Evolutionary conservation across 92 coral and sea anemone genomes (phyloP).

Genomic region (Palythoa grandis): DNA sequence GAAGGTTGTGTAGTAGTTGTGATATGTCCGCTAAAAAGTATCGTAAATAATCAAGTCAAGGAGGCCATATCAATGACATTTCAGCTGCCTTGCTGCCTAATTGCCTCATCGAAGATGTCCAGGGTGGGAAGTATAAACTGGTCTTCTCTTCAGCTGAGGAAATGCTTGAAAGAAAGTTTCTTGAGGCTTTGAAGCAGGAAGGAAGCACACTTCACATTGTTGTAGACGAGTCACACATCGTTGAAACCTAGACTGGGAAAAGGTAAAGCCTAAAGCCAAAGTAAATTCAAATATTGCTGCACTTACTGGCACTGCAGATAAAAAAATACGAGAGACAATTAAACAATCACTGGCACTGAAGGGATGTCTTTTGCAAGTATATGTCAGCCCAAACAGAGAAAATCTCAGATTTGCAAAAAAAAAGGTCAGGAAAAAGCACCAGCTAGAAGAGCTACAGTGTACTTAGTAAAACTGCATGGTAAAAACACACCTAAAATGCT

Average conservation of each 20-base stretch:
- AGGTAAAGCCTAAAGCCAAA: background rate
- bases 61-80: conserved; percentile 20
- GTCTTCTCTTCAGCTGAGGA: background rate
- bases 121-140: background rate
- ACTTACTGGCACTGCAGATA: background rate
- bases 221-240: background rate
- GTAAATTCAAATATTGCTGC: background rate
- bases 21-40: conserved; percentile 8
- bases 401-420: background rate
- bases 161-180: background rate
- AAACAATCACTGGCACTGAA: background rate
- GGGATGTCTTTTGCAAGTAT: background rate
- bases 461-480: background rate
- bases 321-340: background rate
- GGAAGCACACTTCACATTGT: background rate
- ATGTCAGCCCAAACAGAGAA: conserved; percentile 24
- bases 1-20: background rate
- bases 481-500: background rate
- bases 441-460: conserved; percentile 14
- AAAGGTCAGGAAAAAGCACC: background rate
- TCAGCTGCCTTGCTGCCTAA: conserved; percentile 2
- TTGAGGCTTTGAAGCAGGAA: background rate
- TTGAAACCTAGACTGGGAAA: background rate
- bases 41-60: background rate
- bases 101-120: background rate